Evolutionary conservation across 2,113 vertebrate genomes (phyloP), one percentile per base, ranked within the genome.

Genomic region (Zootoca vivipara): DNA sequence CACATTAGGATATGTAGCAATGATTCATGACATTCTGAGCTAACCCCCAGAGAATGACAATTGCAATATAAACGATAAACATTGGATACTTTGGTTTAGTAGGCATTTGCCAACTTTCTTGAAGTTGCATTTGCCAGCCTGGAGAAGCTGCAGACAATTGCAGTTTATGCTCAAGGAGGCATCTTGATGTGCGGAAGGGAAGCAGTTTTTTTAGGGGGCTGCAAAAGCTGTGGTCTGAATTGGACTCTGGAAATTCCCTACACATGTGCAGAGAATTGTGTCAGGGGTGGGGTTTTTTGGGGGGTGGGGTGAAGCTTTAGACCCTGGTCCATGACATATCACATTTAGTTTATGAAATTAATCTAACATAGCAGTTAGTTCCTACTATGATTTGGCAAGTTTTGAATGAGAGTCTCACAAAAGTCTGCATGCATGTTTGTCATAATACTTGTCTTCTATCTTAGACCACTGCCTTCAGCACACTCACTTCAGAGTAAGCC

Each of bases 11-110:
- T 81, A 62, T 28, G 52, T 20, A 92, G 77, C n/a, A 85, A 85
- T 83, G 10, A 33, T 87, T 91, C 56, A 74, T 64, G 87, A 87
- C 35, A 67, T 82, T 91, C 78, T 87, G 89, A 90, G 65, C 38
- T 78, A 4, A 89, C 24, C 77, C 90, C 26, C 67, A 91, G 89
- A 91, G 82, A 82, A 89, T 82, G 62, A 58, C 58, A 83, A 38
- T 30, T 35, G 16, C 33, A 56, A 58, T 38, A 78, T 75, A 77
- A 65, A 64, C 7, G 6, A 65, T 84, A 16, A 56, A 7, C 67
- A 42, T 18, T 72, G 13, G 73, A 62, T 15, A 18, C 4, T 58
- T 80, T 33, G 81, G 80, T 73, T 85, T 78, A 67, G 38, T 46
- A n/a, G 12, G 40, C n/a, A 33, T 72, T 26, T 30, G 30, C 28